Base-by-base conservation (phyloP, 2,888 invertebrate species). In the Leptothorax acervorum region DNA sequence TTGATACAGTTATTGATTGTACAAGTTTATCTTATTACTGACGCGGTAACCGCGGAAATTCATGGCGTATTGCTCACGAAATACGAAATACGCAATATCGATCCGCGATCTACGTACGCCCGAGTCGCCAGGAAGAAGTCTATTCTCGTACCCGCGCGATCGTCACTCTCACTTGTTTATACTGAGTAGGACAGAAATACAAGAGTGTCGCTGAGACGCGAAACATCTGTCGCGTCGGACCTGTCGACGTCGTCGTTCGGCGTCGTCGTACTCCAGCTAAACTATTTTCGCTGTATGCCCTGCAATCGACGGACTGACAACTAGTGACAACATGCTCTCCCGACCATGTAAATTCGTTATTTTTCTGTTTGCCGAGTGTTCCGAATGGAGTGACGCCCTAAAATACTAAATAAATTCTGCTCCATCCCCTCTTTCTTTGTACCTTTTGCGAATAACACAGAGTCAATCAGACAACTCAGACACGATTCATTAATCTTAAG, bases 131-230 rank as follows among this genome's bases (percentile, higher is more conserved):
- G 45, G 65, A 55, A 35, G 74, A 18, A 78, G 68, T 90, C 94
- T 94, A 94, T 94, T 94, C 92, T 93, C 92, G 93, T 93, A 92
- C 48, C 70, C 91, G 89, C 88, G 93, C 88, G 93, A 93, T 94
- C 94, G 93, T 93, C 93, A 93, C 91, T 93, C 90, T 87, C 87
- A 91, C 92, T 93, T 94, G 94, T 94, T 94, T 94, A 94, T 93
- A 92, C 93, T 91, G 92, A 90, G 90, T 92, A 92, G 92, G 93
- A 94, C 94, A 91, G 93, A 94, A 94, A 94, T 94, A 94, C 93
- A 90, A 91, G 93, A 94, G 94, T 94, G 94, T 94, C 94, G 93
- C 92, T 85, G 90, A 91, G 92, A 93, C 92, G 92, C 90, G 91
- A 93, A 92, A 93, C 94, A 94, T 93, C 93, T 94, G 94, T 88